Conservation (phyloP, 1,140 invertebrate species). For the Phortica variegata region DNA sequence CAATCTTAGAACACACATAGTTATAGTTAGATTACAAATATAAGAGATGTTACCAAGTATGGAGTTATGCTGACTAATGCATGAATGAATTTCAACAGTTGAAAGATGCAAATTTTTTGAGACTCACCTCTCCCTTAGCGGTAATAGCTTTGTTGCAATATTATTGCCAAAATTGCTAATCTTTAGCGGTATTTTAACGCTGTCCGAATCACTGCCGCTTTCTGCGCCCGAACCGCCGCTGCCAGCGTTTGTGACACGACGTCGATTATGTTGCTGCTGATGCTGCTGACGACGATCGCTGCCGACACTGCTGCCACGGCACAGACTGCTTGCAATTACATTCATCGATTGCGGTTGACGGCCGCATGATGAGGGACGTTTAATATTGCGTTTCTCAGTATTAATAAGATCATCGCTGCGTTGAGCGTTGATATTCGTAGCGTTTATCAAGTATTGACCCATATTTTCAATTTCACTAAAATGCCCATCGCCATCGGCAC, state of each 20-base stretch:
- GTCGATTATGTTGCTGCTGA: conserved; percentile 63
- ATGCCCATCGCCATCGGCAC: conserved; percentile 56
- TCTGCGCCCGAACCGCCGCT: conserved; percentile 52
- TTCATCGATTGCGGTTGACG: conserved; percentile 32
- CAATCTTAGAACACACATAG: background rate
- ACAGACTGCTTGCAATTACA: conserved; percentile 3
- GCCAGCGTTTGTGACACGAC: conserved; percentile 19
- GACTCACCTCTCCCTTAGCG: conserved; percentile 66
- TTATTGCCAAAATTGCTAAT: conserved; percentile 49
- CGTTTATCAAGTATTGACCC: conserved; percentile 55
- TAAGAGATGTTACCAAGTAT: too few species aligned
- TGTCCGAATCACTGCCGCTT: conserved; percentile 65
- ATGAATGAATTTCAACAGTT: too few species aligned
- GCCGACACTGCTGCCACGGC: conserved; percentile 23
- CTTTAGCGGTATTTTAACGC: conserved; percentile 61
- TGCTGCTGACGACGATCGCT: conserved; percentile 56
- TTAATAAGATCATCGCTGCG: conserved; percentile 47
- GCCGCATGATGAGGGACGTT: conserved; percentile 42
- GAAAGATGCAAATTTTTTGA: too few species aligned
- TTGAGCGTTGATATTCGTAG: conserved; percentile 28
- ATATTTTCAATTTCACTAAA: conserved; percentile 60
- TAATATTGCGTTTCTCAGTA: conserved; percentile 54
- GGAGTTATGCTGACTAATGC: too few species aligned
- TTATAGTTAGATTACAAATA: background rate
- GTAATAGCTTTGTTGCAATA: conserved; percentile 39